phyloP scores from a whole-genome alignment of 2,113 vertebrate genomes.

The Oreotrochilus melanogaster region DNA sequence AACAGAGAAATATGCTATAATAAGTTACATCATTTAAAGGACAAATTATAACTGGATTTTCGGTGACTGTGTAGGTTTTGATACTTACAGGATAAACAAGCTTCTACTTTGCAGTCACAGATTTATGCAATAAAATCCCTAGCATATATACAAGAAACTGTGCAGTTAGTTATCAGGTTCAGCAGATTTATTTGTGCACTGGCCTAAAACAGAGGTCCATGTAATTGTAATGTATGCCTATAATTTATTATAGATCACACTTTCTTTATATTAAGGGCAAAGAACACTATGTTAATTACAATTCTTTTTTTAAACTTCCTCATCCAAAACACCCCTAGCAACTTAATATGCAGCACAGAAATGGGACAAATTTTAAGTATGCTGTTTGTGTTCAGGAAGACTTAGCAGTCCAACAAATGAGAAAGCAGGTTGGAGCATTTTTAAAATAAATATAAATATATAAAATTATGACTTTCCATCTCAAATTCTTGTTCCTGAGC shows the following conservation, averaged over 20 bases:
- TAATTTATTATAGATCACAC: not conserved
- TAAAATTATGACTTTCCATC: not conserved
- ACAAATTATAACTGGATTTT: not conserved
- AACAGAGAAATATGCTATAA: not conserved
- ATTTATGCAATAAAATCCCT: not conserved
- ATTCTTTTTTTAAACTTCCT: not conserved
- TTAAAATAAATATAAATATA: not conserved
- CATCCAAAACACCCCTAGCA: not conserved
- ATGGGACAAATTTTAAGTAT: not conserved
- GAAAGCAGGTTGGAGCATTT: not conserved
- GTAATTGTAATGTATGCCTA: not conserved
- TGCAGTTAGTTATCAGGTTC: not conserved
- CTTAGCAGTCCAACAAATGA: not conserved
- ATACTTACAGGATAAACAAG: not conserved
- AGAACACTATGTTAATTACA: not conserved
- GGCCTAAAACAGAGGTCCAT: not conserved
- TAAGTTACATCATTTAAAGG: not conserved
- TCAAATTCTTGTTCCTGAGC: not conserved
- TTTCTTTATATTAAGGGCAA: not conserved
- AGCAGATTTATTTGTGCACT: not conserved
- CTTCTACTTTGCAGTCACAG: not conserved
- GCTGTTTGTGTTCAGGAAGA: not conserved
- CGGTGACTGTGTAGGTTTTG: not conserved
- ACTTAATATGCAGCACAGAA: not conserved
- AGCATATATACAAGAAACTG: not conserved